Evolutionary conservation across 2,888 invertebrate genomes (phyloP).

Genomic region (Lapara coniferarum): DNA sequence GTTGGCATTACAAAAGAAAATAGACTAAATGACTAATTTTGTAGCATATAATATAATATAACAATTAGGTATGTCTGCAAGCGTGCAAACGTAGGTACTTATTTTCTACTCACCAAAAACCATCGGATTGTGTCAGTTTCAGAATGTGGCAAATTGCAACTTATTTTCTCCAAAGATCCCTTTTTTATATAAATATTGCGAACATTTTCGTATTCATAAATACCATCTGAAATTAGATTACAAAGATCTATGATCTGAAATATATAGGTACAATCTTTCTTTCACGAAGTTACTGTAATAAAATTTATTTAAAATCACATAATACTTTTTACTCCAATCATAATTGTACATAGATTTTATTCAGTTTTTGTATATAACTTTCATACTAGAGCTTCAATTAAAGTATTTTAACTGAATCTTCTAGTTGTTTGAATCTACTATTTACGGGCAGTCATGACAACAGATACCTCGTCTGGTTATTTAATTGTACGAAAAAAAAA

Average conservation of each 20-base stretch:
- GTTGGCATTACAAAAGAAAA: no score
- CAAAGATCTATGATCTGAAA: not conserved
- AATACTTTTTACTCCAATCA: not conserved
- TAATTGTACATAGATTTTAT: no score
- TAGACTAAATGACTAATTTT: no score
- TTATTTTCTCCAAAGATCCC: constrained; percentile 2
- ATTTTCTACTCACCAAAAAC: constrained; percentile 8
- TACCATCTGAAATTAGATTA: not conserved
- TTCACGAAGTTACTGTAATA: no score
- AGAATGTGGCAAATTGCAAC: not conserved
- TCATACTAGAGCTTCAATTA: no score
- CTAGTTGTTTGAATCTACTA: not conserved
- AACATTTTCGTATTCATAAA: not conserved
- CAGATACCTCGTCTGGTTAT: not conserved
- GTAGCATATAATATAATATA: not conserved
- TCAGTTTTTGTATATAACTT: no score
- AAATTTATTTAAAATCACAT: no score
- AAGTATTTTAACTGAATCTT: no score
- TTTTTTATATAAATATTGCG: not conserved
- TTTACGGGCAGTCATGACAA: not conserved
- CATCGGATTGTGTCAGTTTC: not conserved
- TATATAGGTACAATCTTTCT: no score
- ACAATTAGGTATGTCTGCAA: not conserved
- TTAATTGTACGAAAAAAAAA: not conserved
- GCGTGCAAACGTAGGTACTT: not conserved